Base-by-base conservation (phyloP, 53 echinoderm and acorn worm species). In the Astropecten irregularis region DNA sequence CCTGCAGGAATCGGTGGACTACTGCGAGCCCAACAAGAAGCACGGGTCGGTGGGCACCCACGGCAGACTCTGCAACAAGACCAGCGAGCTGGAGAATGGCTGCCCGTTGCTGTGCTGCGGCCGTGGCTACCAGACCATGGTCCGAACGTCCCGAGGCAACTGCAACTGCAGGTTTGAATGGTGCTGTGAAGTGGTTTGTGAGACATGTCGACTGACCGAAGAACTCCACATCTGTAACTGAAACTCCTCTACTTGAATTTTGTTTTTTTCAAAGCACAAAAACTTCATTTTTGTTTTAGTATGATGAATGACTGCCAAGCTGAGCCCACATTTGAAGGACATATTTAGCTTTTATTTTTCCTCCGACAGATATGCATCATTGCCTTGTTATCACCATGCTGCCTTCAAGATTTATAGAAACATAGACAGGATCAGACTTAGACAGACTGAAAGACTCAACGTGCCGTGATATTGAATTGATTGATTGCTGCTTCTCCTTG, bases 121-220 rank as follows among this genome's bases (percentile, higher is more conserved):
- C 36, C 82, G 99, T 5, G 99, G 99, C 38, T 92, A 99, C 57
- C 94, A 99, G 74, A 94, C 94, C 33, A 92, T 99, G 99, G 73
- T 89, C 18, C 70, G 92, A 35, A 90, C 67, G 21, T 90, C 90
- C 20, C 87, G 88, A 18, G 95, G 90, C 38, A 95, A 90, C 83
- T 99, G 99, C 62, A 89, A 88, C 44, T 99, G 99, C 63, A 62
- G 99, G 30, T 99, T 99, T 65, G 83, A 92, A 40, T 99, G 99
- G 99, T 99, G 99, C 64, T 99, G 99, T 48, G 84, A 89, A 16
- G 99, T 99, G 83, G 93, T 92, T 40, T 99, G 99, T 66, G 94
- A 99, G 52, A 99, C 91, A 13, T 99, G 99, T 30, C 59, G 47
- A 27, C 73, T 72, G 20, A 71, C 76, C 3, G 92, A 92, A 59